phyloP scores from a whole-genome alignment of 2,113 vertebrate genomes.

The Lagopus muta region DNA sequence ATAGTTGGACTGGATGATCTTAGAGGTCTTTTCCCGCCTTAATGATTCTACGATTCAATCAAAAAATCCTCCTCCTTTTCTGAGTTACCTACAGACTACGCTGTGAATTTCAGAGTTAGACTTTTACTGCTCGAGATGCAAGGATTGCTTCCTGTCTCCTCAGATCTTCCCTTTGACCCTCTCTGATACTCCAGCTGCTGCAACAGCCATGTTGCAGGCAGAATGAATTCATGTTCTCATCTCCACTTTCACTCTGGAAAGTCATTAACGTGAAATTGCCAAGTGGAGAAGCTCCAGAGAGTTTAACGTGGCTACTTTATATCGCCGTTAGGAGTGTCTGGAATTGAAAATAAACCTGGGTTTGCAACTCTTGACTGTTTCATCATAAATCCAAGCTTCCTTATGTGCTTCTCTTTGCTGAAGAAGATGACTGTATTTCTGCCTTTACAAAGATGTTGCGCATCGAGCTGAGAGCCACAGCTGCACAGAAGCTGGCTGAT shows the following conservation, averaged over 20 bases:
- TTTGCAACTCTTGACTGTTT: slow-evolving; percentile 63
- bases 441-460: neutral
- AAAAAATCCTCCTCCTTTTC: fast-evolving
- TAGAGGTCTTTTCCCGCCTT: neutral
- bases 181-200: neutral
- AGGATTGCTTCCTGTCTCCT: neutral
- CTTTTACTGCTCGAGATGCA: neutral
- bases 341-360: slow-evolving; percentile 71
- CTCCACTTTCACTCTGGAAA: slow-evolving; percentile 44
- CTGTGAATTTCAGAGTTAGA: neutral
- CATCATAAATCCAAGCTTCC: slow-evolving; percentile 66
- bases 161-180: neutral
- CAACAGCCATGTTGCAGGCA: neutral
- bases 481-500: neutral
- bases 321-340: slow-evolving; percentile 59
- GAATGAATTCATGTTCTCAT: slow-evolving; percentile 9
- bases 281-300: slow-evolving; percentile 57
- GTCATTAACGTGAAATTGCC: slow-evolving; percentile 51
- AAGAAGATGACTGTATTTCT: slow-evolving; percentile 27
- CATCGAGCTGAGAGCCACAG: slow-evolving; percentile 27
- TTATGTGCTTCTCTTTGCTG: slow-evolving; percentile 24
- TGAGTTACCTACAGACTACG: neutral
- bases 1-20: neutral
- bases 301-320: slow-evolving; percentile 59
- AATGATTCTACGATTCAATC: neutral